These are phyloP conservation scores for Channa maculata DNA, from an alignment of 2,113 vertebrate genomes.

Conservation along the genomic window DNA sequence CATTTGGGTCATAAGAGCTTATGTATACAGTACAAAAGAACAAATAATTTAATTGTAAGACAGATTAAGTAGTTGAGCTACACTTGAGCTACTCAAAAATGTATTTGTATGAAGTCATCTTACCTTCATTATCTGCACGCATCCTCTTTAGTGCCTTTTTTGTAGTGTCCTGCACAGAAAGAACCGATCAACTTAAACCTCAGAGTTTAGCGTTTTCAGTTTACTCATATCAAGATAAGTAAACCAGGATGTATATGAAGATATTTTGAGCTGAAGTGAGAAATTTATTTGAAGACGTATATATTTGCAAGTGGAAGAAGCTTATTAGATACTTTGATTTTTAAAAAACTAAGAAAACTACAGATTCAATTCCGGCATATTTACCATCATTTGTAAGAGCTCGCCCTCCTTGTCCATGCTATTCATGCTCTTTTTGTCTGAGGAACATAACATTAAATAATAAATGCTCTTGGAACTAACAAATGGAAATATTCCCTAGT, in stretches of 20 bases:
- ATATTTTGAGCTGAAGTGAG: too few species aligned
- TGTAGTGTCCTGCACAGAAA: slow-evolving; percentile 67
- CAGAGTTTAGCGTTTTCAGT: not conserved
- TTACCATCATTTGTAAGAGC: slow-evolving; percentile 37
- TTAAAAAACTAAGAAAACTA: not conserved
- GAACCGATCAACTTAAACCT: not conserved
- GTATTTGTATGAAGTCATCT: not conserved
- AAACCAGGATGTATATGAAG: too few species aligned
- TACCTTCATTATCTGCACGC: slow-evolving; percentile 37
- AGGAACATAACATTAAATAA: not conserved
- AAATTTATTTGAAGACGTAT: too few species aligned
- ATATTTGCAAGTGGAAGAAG: too few species aligned
- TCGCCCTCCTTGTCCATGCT: not conserved
- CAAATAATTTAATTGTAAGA: too few species aligned
- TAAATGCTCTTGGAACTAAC: not conserved
- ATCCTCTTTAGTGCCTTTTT: slow-evolving; percentile 12
- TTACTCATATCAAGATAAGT: too few species aligned
- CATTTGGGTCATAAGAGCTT: slow-evolving; percentile 19
- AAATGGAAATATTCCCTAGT: not conserved
- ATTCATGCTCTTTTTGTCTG: not conserved
- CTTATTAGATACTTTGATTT: too few species aligned
- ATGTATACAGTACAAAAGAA: not conserved
- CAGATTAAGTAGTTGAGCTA: not conserved
- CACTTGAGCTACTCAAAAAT: not conserved
- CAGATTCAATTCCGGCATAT: not conserved